A percentile compares a stretch with the other conserved stretches of the same genome.
Conservation (phyloP, 2,113 vertebrate species). For the Rousettus leschenaultii region DNA sequence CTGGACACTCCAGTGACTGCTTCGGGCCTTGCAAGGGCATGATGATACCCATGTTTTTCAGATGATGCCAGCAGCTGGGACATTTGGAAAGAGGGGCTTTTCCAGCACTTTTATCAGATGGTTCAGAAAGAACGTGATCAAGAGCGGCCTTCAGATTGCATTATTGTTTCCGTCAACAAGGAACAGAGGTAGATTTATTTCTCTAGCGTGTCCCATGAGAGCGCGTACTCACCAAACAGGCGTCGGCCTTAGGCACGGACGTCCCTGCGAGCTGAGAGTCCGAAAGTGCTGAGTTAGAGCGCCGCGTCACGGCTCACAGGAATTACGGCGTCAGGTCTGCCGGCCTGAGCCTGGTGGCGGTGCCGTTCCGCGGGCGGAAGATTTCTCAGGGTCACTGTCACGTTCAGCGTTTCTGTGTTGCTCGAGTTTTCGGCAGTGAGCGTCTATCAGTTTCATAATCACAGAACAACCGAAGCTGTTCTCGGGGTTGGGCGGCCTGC, state of each 20-base stretch:
- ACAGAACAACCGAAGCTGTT: background rate
- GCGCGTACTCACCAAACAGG: background rate
- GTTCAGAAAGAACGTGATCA: slow-evolving; percentile 80
- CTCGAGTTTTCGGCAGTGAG: background rate
- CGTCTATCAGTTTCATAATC: background rate
- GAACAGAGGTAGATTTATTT: slow-evolving; percentile 79
- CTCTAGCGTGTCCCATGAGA: background rate
- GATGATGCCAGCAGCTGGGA: slow-evolving; percentile 46
- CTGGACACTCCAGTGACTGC: background rate
- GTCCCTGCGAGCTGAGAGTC: background rate
- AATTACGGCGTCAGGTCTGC: background rate
- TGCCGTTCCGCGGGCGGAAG: background rate
- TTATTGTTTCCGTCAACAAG: slow-evolving; percentile 82
- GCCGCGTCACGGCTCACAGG: background rate
- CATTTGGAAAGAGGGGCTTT: slow-evolving; percentile 76
- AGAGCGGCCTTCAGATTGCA: slow-evolving; percentile 80
- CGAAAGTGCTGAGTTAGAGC: background rate
- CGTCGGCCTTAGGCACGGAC: background rate
- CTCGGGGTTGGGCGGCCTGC: accelerated
- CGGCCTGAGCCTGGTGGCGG: accelerated
- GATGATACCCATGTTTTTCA: slow-evolving; percentile 41
- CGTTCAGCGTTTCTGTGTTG: background rate
- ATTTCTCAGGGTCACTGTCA: background rate
- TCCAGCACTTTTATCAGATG: slow-evolving; percentile 82
- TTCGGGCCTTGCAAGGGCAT: background rate